These are phyloP conservation scores for Ommatoiulus sabulosus DNA, from an alignment of 2,888 invertebrate genomes.

Conservation along the genomic window DNA sequence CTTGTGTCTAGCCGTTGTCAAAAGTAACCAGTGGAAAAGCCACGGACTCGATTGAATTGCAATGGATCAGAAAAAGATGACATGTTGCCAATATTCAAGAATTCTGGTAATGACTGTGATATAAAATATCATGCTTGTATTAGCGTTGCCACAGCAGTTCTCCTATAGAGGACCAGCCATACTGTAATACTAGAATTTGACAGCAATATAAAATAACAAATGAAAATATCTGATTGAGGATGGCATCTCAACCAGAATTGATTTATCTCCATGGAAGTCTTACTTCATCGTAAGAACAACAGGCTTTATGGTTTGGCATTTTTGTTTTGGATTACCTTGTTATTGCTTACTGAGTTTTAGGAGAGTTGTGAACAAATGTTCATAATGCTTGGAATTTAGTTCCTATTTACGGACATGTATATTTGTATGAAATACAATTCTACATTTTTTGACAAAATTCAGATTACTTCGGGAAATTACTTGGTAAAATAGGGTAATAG, in stretches of 20 bases:
- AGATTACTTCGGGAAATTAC: too few relatives aligned
- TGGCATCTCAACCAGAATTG: conserved; percentile 13
- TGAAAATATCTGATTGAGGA: conserved; percentile 10
- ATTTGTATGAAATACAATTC: too few relatives aligned
- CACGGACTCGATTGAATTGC: background rate
- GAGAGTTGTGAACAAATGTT: background rate
- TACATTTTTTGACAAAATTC: too few relatives aligned
- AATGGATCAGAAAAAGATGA: background rate
- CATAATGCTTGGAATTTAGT: too few relatives aligned
- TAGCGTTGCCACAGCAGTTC: conserved; percentile 4
- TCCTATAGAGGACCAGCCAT: background rate
- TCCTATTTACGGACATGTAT: too few relatives aligned
- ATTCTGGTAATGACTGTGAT: background rate
- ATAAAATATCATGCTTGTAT: background rate
- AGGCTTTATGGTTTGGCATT: background rate
- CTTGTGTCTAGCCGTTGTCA: conserved; percentile 22
- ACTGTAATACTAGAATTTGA: background rate
- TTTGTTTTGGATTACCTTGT: background rate
- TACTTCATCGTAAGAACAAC: background rate
- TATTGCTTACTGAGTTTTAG: background rate
- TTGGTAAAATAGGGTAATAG: background rate
- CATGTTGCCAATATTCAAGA: conserved; percentile 40
- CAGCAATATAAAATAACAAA: background rate
- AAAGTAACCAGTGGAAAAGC: conserved; percentile 5
- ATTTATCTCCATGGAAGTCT: background rate